A percentile compares a stretch with the other conserved stretches of the same genome.
Evolutionary conservation across 2,113 vertebrate genomes (phyloP).

Genomic region (Octodon degus): DNA sequence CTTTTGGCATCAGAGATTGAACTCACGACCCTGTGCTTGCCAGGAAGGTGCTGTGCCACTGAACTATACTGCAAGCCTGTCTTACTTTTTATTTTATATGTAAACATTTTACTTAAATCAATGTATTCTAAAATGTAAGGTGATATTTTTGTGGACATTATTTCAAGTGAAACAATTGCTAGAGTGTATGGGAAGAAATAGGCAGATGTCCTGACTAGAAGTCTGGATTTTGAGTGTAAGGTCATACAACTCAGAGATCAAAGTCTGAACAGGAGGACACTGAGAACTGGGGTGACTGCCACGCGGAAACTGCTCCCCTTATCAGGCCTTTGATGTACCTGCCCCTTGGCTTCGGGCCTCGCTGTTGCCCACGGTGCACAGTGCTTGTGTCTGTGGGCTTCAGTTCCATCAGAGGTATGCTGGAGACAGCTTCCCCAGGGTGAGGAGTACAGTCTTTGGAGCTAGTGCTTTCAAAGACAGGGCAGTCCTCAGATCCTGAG

Average conservation of each 20-base stretch:
- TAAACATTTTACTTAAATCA: constrained; percentile 12
- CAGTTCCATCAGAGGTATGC: not conserved
- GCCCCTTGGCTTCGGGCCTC: not conserved
- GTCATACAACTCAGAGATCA: not conserved
- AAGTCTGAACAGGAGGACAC: not conserved
- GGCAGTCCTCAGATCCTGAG: not conserved
- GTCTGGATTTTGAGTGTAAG: constrained; percentile 4
- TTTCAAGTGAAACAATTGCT: not conserved
- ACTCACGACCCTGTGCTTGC: too few species aligned
- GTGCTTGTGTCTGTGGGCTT: not conserved
- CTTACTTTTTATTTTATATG: not conserved
- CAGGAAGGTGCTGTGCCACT: too few species aligned
- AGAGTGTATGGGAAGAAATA: not conserved
- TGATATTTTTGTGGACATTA: not conserved
- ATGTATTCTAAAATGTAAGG: not conserved
- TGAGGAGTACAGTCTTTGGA: not conserved
- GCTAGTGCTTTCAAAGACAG: not conserved
- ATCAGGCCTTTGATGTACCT: not conserved
- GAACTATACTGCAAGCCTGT: too few species aligned
- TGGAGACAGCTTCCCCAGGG: not conserved
- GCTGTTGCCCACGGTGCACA: not conserved
- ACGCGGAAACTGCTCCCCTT: not conserved
- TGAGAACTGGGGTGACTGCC: not conserved
- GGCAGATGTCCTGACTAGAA: not conserved
- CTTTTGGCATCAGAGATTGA: too few species aligned